These are phyloP conservation scores for Spea multiplicata DNA, from an alignment of 2,113 vertebrate species.

Conservation along the genomic window DNA sequence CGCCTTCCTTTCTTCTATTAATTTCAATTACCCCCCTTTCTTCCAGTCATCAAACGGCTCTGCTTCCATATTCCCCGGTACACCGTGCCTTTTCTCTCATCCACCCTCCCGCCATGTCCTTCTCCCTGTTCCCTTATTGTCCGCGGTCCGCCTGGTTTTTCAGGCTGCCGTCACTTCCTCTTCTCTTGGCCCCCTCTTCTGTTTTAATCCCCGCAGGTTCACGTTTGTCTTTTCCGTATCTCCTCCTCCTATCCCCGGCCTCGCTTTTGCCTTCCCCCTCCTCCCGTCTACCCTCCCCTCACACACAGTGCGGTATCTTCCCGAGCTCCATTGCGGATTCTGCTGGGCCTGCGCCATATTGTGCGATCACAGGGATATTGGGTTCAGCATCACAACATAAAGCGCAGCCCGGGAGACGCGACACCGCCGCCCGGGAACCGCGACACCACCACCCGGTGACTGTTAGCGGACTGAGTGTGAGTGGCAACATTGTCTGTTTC, in stretches of 20 bases:
- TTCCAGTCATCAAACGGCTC: not conserved
- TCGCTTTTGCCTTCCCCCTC: not conserved
- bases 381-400: too few relatives aligned
- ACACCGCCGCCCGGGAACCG: too few relatives aligned
- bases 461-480: not conserved
- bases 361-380: conserved; percentile 39
- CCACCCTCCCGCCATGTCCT: conserved; percentile 35
- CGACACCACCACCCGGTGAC: not conserved
- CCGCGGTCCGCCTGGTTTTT: conserved; percentile 43
- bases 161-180: conserved; percentile 19
- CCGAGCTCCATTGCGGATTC: conserved; percentile 72
- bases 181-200: conserved; percentile 47
- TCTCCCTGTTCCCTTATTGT: conserved; percentile 18
- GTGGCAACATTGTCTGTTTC: not conserved
- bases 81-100: conserved; percentile 20
- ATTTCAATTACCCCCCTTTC: not conserved
- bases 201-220: conserved; percentile 24
- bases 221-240: conserved; percentile 13
- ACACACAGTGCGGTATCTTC: conserved; percentile 54
- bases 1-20: not conserved
- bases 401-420: not conserved
- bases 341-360: conserved; percentile 75
- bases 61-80: not conserved
- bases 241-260: not conserved
- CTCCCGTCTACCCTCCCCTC: not conserved